These are phyloP conservation scores for Trachurus trachurus DNA, from an alignment of 2,797 vertebrate species.

Conservation along the genomic window DNA sequence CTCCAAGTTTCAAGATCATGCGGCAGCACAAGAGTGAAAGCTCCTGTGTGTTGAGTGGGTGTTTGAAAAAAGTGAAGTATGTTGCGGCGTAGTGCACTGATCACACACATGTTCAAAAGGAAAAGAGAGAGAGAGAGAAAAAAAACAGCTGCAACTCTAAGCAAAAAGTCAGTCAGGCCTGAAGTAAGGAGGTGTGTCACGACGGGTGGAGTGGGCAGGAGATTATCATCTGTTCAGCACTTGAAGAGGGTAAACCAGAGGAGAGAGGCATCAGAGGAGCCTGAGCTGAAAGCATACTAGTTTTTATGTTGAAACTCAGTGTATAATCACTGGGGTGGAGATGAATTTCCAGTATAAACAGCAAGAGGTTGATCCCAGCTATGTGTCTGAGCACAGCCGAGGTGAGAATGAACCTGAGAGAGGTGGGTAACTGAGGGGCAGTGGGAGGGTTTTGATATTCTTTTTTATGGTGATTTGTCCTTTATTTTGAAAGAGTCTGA, in stretches of 20 bases:
- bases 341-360: conserved; percentile 90
- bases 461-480: not conserved
- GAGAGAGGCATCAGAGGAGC: conserved; percentile 51
- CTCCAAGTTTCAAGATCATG: conserved; percentile 45
- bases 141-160: conserved; percentile 51
- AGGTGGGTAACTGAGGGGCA: conserved; percentile 50
- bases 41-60: conserved; percentile 62
- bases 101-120: conserved; percentile 30
- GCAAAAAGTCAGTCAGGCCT: conserved; percentile 70
- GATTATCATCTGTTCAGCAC: conserved; percentile 55
- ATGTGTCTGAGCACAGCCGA: conserved; percentile 91
- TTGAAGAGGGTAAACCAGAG: conserved; percentile 59
- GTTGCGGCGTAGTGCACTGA: conserved; percentile 44
- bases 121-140: conserved; percentile 29
- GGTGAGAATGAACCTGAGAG: conserved; percentile 78
- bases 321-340: conserved; percentile 38
- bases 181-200: conserved; percentile 71
- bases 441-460: not conserved
- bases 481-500: not conserved
- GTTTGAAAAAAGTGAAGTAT: conserved; percentile 56
- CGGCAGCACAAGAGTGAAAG: conserved; percentile 67
- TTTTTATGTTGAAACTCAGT: conserved; percentile 19
- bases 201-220: conserved; percentile 64
- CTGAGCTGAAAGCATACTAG: conserved; percentile 23
- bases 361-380: conserved; percentile 92